These are phyloP conservation scores for Galago senegalensis DNA, from an alignment of 2,797 vertebrate species.

Conservation along the genomic window DNA sequence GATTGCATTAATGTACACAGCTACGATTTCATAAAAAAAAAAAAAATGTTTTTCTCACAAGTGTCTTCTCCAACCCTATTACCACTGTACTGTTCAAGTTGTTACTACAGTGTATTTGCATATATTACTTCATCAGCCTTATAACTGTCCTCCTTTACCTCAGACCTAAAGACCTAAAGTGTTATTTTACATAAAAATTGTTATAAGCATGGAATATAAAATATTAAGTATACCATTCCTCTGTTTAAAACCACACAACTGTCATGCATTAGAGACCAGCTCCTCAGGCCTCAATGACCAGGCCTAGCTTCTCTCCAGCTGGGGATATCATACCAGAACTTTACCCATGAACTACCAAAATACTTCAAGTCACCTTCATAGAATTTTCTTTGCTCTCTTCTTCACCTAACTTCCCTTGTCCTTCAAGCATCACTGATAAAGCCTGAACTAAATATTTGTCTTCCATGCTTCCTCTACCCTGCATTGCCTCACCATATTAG, in stretches of 20 bases:
- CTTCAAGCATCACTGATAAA: neutral
- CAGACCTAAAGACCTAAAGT: neutral
- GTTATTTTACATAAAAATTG: neutral
- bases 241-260: neutral
- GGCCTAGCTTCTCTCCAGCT: neutral
- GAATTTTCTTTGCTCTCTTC: neutral
- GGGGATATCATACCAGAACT: neutral
- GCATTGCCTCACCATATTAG: neutral
- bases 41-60: neutral
- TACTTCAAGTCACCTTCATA: neutral
- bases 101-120: neutral
- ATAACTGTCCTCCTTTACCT: neutral
- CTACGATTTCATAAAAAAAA: too few relatives aligned
- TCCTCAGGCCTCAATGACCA: neutral
- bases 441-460: neutral
- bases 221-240: neutral
- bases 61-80: neutral
- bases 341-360: neutral
- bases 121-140: neutral
- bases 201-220: neutral
- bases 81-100: neutral
- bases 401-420: neutral
- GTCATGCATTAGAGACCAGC: neutral
- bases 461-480: neutral
- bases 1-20: too few relatives aligned